A percentile compares a stretch with the other conserved stretches of the same genome.
Conservation (phyloP, 2,113 vertebrate species). For the Halcyon malimbica region DNA sequence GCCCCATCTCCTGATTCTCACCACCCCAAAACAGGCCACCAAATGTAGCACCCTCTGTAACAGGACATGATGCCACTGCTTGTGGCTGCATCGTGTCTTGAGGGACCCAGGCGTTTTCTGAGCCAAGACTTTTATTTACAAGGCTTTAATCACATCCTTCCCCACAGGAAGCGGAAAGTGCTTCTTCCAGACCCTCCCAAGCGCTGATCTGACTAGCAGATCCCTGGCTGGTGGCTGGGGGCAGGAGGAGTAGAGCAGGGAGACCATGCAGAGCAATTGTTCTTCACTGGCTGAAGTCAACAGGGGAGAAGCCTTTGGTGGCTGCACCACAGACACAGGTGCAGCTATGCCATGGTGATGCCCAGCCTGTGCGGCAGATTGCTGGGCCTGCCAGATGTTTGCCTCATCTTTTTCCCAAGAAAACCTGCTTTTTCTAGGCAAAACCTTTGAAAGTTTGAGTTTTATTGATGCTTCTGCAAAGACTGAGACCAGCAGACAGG, state of each 20-base stretch:
- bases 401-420: not conserved
- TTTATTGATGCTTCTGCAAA: not conserved
- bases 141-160: conserved; percentile 44
- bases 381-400: not conserved
- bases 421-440: not conserved
- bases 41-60: not conserved
- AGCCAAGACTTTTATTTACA: conserved; percentile 26
- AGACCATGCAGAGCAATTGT: not conserved
- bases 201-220: not conserved
- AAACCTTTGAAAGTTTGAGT: not conserved
- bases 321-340: not conserved
- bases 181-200: conserved; percentile 19
- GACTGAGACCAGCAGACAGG: not conserved
- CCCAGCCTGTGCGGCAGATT: not conserved
- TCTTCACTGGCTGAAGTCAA: not conserved
- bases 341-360: fast-evolving
- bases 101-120: not conserved
- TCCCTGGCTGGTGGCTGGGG: not conserved
- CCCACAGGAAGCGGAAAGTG: conserved; percentile 23
- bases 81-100: not conserved
- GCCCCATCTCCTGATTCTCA: not conserved
- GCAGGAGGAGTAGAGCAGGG: not conserved
- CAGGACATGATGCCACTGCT: fast-evolving
- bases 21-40: not conserved
- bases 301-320: fast-evolving